Base-by-base conservation (phyloP, 2,113 vertebrate species). In the Ceyx cyanopectus region DNA sequence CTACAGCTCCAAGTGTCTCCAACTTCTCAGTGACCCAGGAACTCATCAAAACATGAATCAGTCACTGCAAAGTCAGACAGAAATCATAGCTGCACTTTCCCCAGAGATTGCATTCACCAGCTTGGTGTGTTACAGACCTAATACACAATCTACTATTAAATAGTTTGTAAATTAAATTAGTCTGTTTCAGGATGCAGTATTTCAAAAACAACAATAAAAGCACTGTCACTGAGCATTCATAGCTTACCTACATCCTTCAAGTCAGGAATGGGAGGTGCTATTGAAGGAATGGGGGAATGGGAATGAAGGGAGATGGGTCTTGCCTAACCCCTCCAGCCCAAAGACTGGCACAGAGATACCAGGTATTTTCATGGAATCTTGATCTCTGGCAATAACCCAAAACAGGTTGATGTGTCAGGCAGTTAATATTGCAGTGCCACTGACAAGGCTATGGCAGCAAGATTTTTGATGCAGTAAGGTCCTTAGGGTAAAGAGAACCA, bases 151-250 rank as follows among this genome's bases (percentile, higher is more conserved):
- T 46, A 46, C 61, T 67, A 37, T 32, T 66, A 75, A 84, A 72
- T 12, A 67, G 24, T 12, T 91, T 78, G 65, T 30, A 89, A 77
- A 74, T 51, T 8, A 78, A 91, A 94, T 69, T 26, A 45, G 43
- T 85, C 43, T 66, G 14, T 83, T 87, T 90, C 56, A 73, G 76
- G 41, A 58, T 0, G 2, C 27, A 73, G 6, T 53, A 58, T 85
- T 76, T 30, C 73, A 76, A 79, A 83, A 73, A 14, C 41, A 75
- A 50, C 23, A 50, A 50, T 26, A 54, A 61, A 61, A 63, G 17
- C 5, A 6, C 48, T 78, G 30, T 67, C 32, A 32, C 0, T 75
- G 34, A 86, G 34, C 26, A 20, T 85, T 79, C 2, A 1, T 29
- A 63, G 8, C 61, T 73, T 73, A 72, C 67, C 53, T 54, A 54